Base-by-base conservation (phyloP, 2,888 invertebrate genomes). In the Athrips mouffetella region DNA sequence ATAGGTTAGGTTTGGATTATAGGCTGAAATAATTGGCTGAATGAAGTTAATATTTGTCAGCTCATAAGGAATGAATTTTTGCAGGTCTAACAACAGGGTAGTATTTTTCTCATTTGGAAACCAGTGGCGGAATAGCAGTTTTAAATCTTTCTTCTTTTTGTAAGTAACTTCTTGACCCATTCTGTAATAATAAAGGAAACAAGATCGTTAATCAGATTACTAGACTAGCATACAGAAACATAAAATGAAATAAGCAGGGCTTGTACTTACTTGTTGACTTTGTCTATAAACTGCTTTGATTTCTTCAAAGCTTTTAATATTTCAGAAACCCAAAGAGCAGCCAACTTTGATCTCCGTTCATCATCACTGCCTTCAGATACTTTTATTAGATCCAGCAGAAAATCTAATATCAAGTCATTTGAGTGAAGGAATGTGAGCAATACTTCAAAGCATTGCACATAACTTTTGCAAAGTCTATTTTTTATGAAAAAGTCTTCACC, bases 281-380 rank as follows among this genome's bases (percentile, higher is more conserved):
- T 77, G 18, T 62, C 60, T 25, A 64, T 54, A 59, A 82, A 81
- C 6, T 73, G 55, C 54, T 80, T 78, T 1, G 81, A 74, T 66
- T 82, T 89, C 39, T 76, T 61, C 20, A 82, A 70, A 52, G 89
- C 81, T 48, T 70, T 69, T 37, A 86, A 72, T 56, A 91, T 87
- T 59, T 89, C 78, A 45, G 80, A 82, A 15, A 89, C 70, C 91
- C 91, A 91, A 21, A 89, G 66, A n/a, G 90, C 84, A 54, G 90
- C 88, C 15, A 89, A 66, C 6, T 70, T 61, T 31, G 79, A 67
- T 64, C 67, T 88, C 13, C 71, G 60, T 20, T 63, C 63, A 45
- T 67, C 66, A 40, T 73, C 63, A 48, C 66, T 65, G 47, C 66
- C 63, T 54, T 86, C 70, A 16, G 87, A 77, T 35, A 89, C 59